Percentiles rank a stretch among this genome's conserved stretches.
phyloP scores from a whole-genome alignment of 1,140 invertebrate genomes.

The Rhopalosiphum padi region DNA sequence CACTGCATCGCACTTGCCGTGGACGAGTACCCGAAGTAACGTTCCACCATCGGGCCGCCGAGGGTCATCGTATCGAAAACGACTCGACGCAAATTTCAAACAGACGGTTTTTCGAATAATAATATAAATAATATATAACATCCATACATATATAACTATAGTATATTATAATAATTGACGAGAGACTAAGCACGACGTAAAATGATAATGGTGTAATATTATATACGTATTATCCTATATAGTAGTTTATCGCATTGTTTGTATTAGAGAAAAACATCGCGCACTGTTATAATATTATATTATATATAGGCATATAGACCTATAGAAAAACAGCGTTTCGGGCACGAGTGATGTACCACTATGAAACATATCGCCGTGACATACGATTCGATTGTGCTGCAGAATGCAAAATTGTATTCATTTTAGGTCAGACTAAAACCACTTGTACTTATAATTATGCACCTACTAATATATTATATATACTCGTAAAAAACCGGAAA shows the following conservation, averaged over 20 bases:
- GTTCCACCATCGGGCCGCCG: background rate
- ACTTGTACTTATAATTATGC: background rate
- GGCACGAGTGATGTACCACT: background rate
- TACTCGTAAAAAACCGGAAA: conserved; percentile 7
- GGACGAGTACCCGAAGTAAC: background rate
- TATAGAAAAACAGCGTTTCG: background rate
- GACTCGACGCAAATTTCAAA: background rate
- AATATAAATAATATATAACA: too few relatives aligned
- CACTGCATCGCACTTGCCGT: background rate
- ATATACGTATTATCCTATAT: background rate
- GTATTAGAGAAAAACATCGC: background rate
- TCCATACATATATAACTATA: too few relatives aligned
- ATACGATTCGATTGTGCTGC: background rate
- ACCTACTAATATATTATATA: background rate
- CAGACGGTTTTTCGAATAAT: background rate
- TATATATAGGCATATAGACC: background rate
- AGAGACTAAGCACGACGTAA: background rate
- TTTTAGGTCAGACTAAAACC: conserved; percentile 23
- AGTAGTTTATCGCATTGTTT: background rate
- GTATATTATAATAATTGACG: background rate
- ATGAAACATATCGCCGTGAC: background rate
- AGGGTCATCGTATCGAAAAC: background rate
- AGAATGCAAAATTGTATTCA: background rate
- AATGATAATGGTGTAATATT: background rate
- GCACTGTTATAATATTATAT: background rate